Percentiles rank a stretch among this genome's conserved stretches.
These are phyloP conservation scores for Leistus spinibarbis DNA, from an alignment of 2,888 invertebrate genomes.

Conservation along the genomic window DNA sequence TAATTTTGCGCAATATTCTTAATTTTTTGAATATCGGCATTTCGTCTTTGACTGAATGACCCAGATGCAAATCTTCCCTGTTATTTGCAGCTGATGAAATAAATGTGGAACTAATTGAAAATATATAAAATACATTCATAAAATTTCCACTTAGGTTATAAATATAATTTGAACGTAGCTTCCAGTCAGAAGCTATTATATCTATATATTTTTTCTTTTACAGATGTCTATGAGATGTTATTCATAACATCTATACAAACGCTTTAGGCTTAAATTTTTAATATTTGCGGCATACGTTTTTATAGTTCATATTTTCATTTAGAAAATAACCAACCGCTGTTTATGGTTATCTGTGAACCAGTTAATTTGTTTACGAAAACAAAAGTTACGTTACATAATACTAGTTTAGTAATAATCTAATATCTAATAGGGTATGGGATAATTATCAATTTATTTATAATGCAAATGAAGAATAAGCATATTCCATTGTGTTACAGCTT, in stretches of 20 bases:
- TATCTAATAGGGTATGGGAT: too few relatives aligned
- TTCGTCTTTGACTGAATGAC: too few relatives aligned
- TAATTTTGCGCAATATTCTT: too few relatives aligned
- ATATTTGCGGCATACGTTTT: not conserved
- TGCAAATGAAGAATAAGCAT: too few relatives aligned
- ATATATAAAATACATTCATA: not conserved
- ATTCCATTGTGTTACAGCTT: too few relatives aligned
- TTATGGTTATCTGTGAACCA: too few relatives aligned
- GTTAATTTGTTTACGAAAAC: too few relatives aligned
- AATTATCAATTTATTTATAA: not conserved
- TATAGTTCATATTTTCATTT: not conserved
- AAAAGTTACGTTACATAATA: too few relatives aligned
- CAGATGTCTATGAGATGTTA: not conserved
- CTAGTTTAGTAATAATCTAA: too few relatives aligned
- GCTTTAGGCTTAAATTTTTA: not conserved
- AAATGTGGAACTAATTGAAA: not conserved
- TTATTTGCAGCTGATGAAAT: not conserved
- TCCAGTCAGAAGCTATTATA: slow-evolving; percentile 12
- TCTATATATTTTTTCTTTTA: too few relatives aligned
- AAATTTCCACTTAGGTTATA: slow-evolving; percentile 27
- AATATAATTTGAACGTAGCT: slow-evolving; percentile 17
- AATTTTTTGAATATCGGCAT: not conserved
- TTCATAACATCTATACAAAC: not conserved
- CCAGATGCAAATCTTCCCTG: too few relatives aligned
- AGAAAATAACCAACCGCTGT: too few relatives aligned